Evolutionary conservation across 2,797 vertebrate genomes (phyloP).

Genomic region (Lateolabrax maculatus): DNA sequence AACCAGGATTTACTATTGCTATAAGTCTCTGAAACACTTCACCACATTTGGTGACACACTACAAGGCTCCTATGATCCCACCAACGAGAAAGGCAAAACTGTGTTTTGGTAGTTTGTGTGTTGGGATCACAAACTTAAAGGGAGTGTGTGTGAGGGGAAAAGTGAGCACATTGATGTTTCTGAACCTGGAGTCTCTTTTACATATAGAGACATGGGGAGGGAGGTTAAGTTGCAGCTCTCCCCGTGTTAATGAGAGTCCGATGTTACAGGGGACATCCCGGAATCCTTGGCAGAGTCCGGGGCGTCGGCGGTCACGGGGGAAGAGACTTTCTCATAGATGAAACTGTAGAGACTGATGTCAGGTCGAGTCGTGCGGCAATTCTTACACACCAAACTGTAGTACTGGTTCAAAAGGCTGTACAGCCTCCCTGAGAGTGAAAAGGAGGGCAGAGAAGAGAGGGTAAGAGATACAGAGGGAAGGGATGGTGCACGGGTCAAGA

Average conservation of each 20-base stretch:
- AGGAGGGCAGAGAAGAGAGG: constrained; percentile 17
- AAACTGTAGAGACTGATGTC: constrained; percentile 92
- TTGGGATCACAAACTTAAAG: constrained; percentile 77
- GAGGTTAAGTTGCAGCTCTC: constrained; percentile 21
- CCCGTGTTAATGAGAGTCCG: constrained; percentile 73
- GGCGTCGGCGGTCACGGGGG: constrained; percentile 51
- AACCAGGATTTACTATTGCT: constrained; percentile 84
- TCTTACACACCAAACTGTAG: constrained; percentile 89
- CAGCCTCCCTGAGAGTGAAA: constrained; percentile 85
- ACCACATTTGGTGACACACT: constrained; percentile 51
- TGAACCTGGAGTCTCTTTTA: constrained; percentile 60
- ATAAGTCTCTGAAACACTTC: constrained; percentile 69
- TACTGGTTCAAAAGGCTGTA: constrained; percentile 91
- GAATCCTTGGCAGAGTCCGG: constrained; percentile 64
- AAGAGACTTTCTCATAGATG: constrained; percentile 86
- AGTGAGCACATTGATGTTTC: constrained; percentile 62
- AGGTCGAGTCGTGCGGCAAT: constrained; percentile 86
- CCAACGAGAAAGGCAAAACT: constrained; percentile 77
- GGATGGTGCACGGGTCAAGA: constrained; percentile 2
- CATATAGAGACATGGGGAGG: constrained; percentile 5
- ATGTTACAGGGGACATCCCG: constrained; percentile 57
- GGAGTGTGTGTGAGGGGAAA: constrained; percentile 40
- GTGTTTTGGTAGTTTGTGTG: constrained; percentile 79
- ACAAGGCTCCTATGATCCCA: constrained; percentile 67
- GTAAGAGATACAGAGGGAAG: neutral